These are phyloP conservation scores for Avahi laniger DNA, from an alignment of 2,797 vertebrate species.

Conservation along the genomic window DNA sequence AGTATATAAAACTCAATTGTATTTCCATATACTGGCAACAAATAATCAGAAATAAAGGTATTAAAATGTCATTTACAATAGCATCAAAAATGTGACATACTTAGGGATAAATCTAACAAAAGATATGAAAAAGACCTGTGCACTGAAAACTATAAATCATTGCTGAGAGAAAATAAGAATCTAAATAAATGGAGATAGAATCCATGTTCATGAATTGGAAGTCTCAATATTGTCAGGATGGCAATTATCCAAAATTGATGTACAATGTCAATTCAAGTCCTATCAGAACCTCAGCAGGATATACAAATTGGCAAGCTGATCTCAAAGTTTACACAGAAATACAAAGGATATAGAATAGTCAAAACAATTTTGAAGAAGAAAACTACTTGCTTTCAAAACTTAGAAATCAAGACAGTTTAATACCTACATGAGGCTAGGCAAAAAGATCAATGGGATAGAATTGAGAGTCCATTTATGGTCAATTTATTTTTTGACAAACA, in stretches of 20 bases:
- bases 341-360: not conserved
- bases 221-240: not conserved
- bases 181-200: not conserved
- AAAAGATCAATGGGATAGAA: not conserved
- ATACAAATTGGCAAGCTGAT: not conserved
- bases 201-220: not conserved
- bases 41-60: not conserved
- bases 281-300: not conserved
- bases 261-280: not conserved
- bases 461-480: not conserved
- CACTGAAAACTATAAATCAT: not conserved
- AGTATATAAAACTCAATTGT: not conserved
- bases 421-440: not conserved
- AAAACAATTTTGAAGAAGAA: not conserved
- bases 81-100: not conserved
- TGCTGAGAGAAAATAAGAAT: not conserved
- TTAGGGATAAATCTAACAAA: not conserved
- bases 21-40: not conserved
- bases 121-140: not conserved
- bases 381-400: not conserved
- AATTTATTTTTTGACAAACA: slow-evolving; percentile 30
- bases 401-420: not conserved
- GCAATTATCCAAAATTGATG: not conserved
- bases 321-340: not conserved
- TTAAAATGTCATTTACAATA: not conserved